Base-by-base conservation (phyloP, 2,888 invertebrate genomes). In the Agriopis aurantiaria region DNA sequence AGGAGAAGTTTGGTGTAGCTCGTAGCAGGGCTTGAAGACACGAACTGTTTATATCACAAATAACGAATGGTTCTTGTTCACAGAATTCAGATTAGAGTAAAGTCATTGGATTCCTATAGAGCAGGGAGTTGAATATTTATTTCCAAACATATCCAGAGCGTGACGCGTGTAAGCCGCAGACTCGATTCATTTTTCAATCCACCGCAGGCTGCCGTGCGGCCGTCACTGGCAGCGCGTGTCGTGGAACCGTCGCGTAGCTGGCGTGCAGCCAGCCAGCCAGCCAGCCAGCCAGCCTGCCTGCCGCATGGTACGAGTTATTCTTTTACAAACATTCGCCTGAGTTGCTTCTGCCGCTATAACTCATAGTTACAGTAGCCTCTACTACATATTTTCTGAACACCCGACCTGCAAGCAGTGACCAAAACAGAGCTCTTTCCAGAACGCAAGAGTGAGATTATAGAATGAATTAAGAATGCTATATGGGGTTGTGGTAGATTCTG, bases 211-310 rank as follows among this genome's bases (percentile, higher is more conserved):
- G 48, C n/a, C 48, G 48, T 48, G 48, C 48, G 12, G 48, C n/a
- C 48, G 48, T 48, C n/a, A 48, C 48, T 48, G 48, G n/a, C 48
- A 48, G 48, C 48, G 8, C n/a, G n/a, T 48, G n/a, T n/a, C 48
- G 12, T 3, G 48, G n/a, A 12, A 7, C 48, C 48, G 9, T 33
- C 33, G 33, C 33, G 33, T 33, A 4, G n/a, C 48, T 48, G 48
- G 48, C 48, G 48, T 12, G 48, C 48, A 6, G 48, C 48, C 48
- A 48, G n/a, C 48, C 48, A n/a, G 7, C n/a, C 43, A 43, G 43
- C n/a, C 43, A 43, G 43, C 10, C n/a, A 12, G 48, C n/a, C 43
- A 43, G 43, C n/a, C 43, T 7, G 43, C 10, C n/a, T 3, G 48
- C 17, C 48, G n/a, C 48, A 48, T 48, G 48, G 14, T 48, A 48